A percentile compares a stretch with the other conserved stretches of the same genome.
Conservation (phyloP, 2,113 vertebrate genomes). For the Galeopterus variegatus region DNA sequence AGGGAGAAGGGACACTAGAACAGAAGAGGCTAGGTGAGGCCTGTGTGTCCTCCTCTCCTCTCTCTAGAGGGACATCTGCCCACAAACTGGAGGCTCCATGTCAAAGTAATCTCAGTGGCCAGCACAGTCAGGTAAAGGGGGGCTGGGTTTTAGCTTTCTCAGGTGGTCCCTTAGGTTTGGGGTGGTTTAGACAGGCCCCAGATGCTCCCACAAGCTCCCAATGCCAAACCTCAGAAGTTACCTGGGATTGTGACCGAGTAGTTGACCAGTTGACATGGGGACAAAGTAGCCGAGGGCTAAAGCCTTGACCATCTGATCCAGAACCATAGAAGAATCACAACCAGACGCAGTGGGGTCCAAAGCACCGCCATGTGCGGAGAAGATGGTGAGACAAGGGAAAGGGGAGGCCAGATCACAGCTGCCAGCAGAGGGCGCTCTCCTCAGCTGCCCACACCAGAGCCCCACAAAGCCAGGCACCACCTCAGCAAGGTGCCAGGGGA, state of each 20-base stretch:
- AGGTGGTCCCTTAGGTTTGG: not conserved
- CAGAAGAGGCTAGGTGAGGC: not conserved
- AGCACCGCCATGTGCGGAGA: not conserved
- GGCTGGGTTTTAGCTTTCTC: not conserved
- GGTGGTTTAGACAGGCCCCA: not conserved
- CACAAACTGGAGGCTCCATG: not conserved
- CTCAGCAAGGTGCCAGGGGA: accelerated
- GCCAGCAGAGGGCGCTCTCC: not conserved
- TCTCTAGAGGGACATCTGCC: not conserved
- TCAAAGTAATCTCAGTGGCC: not conserved
- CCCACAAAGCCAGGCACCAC: not conserved
- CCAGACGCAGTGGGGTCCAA: not conserved
- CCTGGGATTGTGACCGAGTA: not conserved
- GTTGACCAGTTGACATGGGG: not conserved
- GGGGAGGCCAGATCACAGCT: not conserved
- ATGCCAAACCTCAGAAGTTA: not conserved
- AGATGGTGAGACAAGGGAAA: not conserved
- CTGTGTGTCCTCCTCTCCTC: not conserved
- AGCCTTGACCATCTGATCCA: not conserved
- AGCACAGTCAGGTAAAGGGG: not conserved
- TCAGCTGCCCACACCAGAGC: not conserved
- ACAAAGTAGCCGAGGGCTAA: not conserved
- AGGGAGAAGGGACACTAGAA: not conserved
- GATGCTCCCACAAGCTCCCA: not conserved
- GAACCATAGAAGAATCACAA: not conserved